Conservation (phyloP, 2,113 vertebrate genomes). For the Sorex fumeus region DNA sequence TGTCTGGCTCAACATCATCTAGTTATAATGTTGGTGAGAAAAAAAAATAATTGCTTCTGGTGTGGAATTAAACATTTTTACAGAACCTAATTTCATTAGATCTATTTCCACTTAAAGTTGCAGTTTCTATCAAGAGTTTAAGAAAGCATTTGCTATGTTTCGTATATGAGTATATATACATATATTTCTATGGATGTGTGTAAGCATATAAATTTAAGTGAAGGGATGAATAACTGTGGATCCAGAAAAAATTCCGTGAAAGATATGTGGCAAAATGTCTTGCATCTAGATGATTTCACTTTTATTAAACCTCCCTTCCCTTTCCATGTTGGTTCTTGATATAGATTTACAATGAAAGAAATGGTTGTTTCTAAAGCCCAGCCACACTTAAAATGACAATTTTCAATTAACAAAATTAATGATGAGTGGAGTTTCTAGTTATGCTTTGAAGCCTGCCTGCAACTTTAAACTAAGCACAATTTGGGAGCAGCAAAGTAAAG, state of each 20-base stretch:
- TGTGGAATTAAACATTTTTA: not conserved
- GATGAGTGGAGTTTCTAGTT: not conserved
- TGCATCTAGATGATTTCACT: not conserved
- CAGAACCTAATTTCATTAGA: not conserved
- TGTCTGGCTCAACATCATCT: not conserved
- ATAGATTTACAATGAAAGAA: not conserved
- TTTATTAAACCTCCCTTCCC: not conserved
- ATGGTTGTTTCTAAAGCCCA: not conserved
- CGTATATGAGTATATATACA: not conserved
- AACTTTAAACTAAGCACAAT: not conserved
- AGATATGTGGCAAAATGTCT: not conserved
- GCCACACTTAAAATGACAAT: not conserved
- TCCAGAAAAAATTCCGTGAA: not conserved
- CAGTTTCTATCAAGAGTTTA: not conserved
- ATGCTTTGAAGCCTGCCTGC: not conserved
- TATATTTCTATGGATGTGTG: not conserved
- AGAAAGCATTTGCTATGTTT: not conserved
- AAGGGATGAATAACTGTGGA: slow-evolving; percentile 14
- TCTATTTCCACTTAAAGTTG: not conserved
- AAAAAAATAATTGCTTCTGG: not conserved
- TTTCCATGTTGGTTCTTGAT: not conserved
- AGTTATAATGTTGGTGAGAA: not conserved
- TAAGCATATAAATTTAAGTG: slow-evolving; percentile 41
- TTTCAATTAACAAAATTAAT: not conserved
- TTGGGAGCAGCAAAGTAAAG: not conserved